phyloP scores from a whole-genome alignment of 2,888 invertebrate species.

The Parnassius orleans region DNA sequence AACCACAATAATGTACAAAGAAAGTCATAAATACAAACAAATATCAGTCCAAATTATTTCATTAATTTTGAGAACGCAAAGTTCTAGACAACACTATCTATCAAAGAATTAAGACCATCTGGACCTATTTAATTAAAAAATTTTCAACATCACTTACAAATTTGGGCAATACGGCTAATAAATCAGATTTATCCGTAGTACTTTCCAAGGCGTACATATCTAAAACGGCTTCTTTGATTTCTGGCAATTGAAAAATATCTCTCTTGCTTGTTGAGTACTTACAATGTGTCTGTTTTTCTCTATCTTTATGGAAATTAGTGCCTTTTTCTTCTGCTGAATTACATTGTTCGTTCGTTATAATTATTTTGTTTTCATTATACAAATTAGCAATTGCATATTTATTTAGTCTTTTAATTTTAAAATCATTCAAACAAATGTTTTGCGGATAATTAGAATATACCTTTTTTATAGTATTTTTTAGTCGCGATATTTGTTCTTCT shows the following conservation, averaged over 20 bases:
- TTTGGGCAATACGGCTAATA: conserved; percentile 61
- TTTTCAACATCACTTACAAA: conserved; percentile 37
- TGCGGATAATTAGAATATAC: neutral
- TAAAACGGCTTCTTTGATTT: conserved; percentile 65
- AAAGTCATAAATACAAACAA: neutral
- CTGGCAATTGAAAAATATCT: conserved; percentile 60
- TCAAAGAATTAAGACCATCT: neutral
- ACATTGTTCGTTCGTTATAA: neutral
- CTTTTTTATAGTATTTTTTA: conserved; percentile 1
- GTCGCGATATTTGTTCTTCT: neutral
- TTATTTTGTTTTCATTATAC: conserved; percentile 7
- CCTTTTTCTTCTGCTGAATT: conserved; percentile 14
- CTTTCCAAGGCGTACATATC: conserved; percentile 57
- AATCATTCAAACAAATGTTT: no score
- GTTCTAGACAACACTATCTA: no score
- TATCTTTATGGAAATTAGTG: conserved; percentile 6
- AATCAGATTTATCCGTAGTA: conserved; percentile 41
- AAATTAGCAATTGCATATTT: neutral
- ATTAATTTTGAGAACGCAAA: no score
- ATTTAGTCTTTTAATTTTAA: neutral
- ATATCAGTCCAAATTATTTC: no score
- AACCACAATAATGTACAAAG: neutral
- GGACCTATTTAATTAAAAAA: conserved; percentile 36
- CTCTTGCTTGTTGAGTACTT: conserved; percentile 18
- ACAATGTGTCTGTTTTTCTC: conserved; percentile 17